Base-by-base conservation (phyloP, 2,888 invertebrate species). In the Deilephila porcellus region DNA sequence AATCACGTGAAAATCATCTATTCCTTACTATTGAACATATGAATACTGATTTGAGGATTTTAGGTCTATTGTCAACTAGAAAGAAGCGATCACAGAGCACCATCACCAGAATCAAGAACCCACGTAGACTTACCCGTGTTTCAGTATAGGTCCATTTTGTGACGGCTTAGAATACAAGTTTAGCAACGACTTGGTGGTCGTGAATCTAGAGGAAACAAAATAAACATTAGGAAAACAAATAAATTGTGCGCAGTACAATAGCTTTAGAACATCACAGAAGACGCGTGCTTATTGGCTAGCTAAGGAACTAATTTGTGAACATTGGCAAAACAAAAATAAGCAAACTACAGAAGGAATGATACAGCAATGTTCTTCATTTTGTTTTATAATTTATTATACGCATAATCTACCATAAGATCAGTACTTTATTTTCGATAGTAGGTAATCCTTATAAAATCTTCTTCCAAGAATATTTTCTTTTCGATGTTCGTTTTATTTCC, bases 161-260 rank as follows among this genome's bases (percentile, higher is more conserved):
- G 95, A 95, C 85, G 96, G 93, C 93, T 96, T 96, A 89, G 96
- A 95, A 91, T 96, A 96, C 89, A 96, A 95, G 93, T 96, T 96
- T 93, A 96, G 93, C 93, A 96, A 95, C 81, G 96, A 96, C 91
- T 96, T 96, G 90, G 96, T 96, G 72, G 96, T 96, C 82, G 96
- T 96, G 92, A 96, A 96, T 96, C 97, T 97, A 96, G 25, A 78
- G 74, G 76, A 79, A 78, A 77, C 73, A 80, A 72, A 76, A 80
- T 78, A 67, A 79, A 79, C 79, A 76, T 73, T 63, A 74, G 72
- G 67, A 71, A 71, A 20, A 70, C 74, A 73, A 73, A 67, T 32
- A 34, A 73, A 70, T 71, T 74, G 73, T 25, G 74, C 56, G 74
- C 53, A 74, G 45, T 53, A 56, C 19, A 70, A 53, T 56, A 71